Conservation (phyloP, 2,888 invertebrate genomes). For the Augiades crinisus region DNA sequence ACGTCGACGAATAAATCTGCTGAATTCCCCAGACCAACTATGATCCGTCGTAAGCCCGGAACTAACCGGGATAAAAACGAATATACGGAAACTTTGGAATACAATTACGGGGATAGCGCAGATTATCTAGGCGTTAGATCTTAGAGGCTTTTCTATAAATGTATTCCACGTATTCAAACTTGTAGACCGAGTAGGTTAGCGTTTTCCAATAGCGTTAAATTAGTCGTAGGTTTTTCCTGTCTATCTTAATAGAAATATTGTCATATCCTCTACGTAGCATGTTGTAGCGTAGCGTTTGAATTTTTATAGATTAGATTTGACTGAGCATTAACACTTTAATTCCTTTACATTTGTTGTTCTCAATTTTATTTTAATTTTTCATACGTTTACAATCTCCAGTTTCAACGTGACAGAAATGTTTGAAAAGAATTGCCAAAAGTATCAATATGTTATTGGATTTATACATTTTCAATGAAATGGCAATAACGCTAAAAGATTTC, state of each 20-base stretch:
- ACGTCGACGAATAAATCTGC: slow-evolving; percentile 46
- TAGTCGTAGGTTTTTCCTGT: slow-evolving; percentile 34
- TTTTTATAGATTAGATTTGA: slow-evolving; percentile 61
- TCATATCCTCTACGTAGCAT: slow-evolving; percentile 55
- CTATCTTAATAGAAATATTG: slow-evolving; percentile 35
- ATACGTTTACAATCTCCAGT: too few relatives aligned
- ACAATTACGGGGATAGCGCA: slow-evolving; percentile 45
- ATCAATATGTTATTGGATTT: too few relatives aligned
- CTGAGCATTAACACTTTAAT: slow-evolving; percentile 44
- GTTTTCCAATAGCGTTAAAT: slow-evolving; percentile 34
- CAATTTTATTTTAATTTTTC: background rate
- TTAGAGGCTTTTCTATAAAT: slow-evolving; percentile 49
- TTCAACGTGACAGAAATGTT: too few relatives aligned
- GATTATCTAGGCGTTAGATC: slow-evolving; percentile 50
- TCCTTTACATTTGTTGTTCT: background rate
- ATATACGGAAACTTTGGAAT: slow-evolving; percentile 30
- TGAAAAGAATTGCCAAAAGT: too few relatives aligned
- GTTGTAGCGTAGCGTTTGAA: slow-evolving; percentile 61
- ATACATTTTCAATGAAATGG: too few relatives aligned
- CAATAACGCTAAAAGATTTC: too few relatives aligned
- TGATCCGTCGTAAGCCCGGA: slow-evolving; percentile 37
- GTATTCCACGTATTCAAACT: slow-evolving; percentile 61
- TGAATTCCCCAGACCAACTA: slow-evolving; percentile 43
- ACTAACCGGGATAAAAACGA: slow-evolving; percentile 33
- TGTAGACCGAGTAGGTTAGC: slow-evolving; percentile 47